These are phyloP conservation scores for Lophura nycthemera DNA, from an alignment of 2,113 vertebrate genomes.

Conservation along the genomic window DNA sequence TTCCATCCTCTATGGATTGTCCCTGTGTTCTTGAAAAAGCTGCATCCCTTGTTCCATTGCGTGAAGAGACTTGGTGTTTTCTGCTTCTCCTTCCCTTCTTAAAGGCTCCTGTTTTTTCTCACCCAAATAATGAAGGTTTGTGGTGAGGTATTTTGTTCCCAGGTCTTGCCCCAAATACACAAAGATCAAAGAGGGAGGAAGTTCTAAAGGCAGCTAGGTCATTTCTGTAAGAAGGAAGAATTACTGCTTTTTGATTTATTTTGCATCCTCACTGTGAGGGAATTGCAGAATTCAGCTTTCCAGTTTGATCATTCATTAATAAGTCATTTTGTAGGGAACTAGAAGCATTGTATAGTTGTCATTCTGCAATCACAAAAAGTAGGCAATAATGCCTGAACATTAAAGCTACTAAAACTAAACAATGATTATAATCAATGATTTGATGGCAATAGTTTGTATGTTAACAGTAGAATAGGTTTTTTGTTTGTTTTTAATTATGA, in stretches of 20 bases:
- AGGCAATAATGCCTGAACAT: background rate
- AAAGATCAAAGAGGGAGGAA: background rate
- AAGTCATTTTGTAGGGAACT: background rate
- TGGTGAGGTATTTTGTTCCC: background rate
- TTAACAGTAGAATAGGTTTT: background rate
- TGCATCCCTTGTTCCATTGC: background rate
- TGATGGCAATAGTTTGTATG: background rate
- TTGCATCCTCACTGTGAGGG: fast-evolving
- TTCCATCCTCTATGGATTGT: background rate
- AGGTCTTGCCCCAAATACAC: background rate
- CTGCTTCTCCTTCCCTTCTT: background rate
- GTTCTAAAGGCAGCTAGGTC: background rate
- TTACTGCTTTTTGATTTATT: background rate
- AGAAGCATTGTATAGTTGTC: fast-evolving
- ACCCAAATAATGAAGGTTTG: background rate
- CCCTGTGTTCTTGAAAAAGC: background rate
- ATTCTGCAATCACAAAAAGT: background rate
- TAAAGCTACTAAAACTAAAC: background rate
- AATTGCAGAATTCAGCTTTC: background rate
- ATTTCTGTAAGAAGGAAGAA: background rate
- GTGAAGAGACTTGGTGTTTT: background rate
- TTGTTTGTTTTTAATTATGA: background rate
- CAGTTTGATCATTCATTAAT: background rate
- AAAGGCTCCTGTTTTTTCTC: fast-evolving
- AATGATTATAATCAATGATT: background rate